These are phyloP conservation scores for Adelges cooleyi DNA, from an alignment of 1,140 invertebrate genomes.

Conservation along the genomic window DNA sequence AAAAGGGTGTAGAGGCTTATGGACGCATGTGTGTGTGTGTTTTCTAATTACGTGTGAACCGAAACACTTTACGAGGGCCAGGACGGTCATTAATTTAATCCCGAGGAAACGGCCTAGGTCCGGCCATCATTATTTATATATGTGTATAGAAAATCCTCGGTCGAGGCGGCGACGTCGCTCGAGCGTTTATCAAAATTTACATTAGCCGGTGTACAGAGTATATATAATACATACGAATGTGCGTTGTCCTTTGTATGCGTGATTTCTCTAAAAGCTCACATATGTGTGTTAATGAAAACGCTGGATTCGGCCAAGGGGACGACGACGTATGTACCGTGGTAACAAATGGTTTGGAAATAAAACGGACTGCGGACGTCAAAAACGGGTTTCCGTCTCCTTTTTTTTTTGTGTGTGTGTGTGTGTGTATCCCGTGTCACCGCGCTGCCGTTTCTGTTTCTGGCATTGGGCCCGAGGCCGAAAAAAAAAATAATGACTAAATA, in stretches of 20 bases:
- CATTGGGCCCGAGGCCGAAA: neutral
- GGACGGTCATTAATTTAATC: conserved; percentile 23
- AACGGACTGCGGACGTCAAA: neutral
- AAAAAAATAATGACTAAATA: neutral
- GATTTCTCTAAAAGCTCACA: too few species aligned
- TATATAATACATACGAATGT: too few species aligned
- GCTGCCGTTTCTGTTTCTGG: neutral
- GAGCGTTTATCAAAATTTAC: conserved; percentile 8
- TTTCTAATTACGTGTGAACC: conserved; percentile 22
- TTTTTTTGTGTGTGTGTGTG: too few species aligned
- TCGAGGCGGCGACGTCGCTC: neutral
- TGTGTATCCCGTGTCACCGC: too few species aligned
- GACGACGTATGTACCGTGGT: neutral
- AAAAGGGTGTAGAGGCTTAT: too few species aligned
- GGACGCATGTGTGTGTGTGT: neutral
- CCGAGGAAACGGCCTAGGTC: neutral
- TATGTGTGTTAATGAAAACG: neutral
- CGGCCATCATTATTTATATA: too few species aligned
- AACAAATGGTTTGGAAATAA: conserved; percentile 8
- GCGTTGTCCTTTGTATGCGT: too few species aligned
- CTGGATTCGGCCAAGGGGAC: neutral
- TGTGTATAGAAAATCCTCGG: neutral
- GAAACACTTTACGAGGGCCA: conserved; percentile 12
- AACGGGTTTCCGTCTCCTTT: conserved; percentile 4
- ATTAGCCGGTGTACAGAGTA: neutral